Evolutionary conservation across 2,888 invertebrate genomes (phyloP).

Genomic region (Apodemia hepburni): DNA sequence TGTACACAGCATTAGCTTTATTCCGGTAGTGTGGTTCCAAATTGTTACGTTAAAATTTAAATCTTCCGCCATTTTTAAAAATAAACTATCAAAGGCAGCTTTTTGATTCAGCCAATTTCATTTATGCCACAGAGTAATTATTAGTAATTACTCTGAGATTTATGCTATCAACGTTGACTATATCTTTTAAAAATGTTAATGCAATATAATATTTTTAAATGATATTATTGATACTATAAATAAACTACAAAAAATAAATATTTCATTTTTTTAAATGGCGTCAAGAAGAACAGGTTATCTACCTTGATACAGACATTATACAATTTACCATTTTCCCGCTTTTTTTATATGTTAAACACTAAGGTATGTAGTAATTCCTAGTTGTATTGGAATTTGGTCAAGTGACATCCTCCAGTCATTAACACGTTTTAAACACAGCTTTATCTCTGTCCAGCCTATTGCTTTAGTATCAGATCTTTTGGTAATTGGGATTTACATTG

Average conservation of each 20-base stretch:
- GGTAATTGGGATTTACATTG: conserved; percentile 27
- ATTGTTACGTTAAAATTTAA: conserved; percentile 33
- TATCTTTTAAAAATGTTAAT: no score
- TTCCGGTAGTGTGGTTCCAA: conserved; percentile 43
- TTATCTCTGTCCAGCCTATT: conserved; percentile 45
- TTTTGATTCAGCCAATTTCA: background rate
- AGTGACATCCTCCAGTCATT: conserved; percentile 57
- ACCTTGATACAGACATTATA: background rate
- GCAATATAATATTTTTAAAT: no score
- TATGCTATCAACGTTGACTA: background rate
- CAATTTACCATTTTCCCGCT: background rate
- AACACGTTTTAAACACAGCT: conserved; percentile 50
- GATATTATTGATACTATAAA: background rate
- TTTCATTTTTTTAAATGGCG: background rate
- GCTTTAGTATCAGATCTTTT: conserved; percentile 40
- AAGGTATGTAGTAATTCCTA: background rate
- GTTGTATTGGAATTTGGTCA: conserved; percentile 14
- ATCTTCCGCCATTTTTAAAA: conserved; percentile 18
- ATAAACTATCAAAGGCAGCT: background rate
- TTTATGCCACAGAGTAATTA: no score
- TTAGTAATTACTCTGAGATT: no score
- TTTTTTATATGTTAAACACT: background rate
- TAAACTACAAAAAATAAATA: background rate
- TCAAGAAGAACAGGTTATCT: background rate
- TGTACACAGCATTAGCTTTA: conserved; percentile 49